These are phyloP conservation scores for Vanessa atalanta DNA, from an alignment of 1,140 invertebrate genomes.

Conservation along the genomic window DNA sequence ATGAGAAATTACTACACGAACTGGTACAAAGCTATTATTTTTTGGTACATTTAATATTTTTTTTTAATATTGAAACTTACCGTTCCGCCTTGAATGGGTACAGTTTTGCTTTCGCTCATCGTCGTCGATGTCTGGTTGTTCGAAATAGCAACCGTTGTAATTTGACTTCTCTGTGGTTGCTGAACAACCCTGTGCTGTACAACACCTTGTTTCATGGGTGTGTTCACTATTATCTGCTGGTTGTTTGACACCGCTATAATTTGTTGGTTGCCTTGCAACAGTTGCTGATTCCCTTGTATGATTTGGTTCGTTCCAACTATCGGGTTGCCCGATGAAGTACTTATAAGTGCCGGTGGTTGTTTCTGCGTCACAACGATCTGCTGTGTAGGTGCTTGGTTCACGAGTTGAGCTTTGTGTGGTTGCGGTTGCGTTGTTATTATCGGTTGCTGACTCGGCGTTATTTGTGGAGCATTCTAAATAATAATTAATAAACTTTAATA, in stretches of 20 bases:
- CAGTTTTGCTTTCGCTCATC: conserved; percentile 49
- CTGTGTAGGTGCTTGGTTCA: conserved; percentile 60
- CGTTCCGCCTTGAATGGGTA: conserved; percentile 49
- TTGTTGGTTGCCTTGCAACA: conserved; percentile 67
- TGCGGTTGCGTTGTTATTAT: conserved; percentile 77
- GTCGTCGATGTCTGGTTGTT: conserved; percentile 33
- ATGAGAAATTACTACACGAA: no score
- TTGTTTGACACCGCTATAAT: conserved; percentile 71
- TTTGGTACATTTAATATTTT: no score
- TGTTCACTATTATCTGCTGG: conserved; percentile 71
- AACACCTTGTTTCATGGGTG: conserved; percentile 57
- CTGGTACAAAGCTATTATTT: background rate
- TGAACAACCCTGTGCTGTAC: conserved; percentile 57
- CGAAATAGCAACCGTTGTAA: conserved; percentile 37
- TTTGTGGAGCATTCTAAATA: conserved; percentile 69
- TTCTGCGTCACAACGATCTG: conserved; percentile 74
- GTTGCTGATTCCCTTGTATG: conserved; percentile 66
- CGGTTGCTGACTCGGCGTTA: conserved; percentile 76
- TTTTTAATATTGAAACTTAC: conserved; percentile 42
- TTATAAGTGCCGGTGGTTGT: conserved; percentile 66
- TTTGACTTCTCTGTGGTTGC: conserved; percentile 59
- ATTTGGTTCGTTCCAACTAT: conserved; percentile 59
- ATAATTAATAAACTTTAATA: conserved; percentile 3
- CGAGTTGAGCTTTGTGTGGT: conserved; percentile 75
- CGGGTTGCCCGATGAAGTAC: conserved; percentile 51